A percentile compares a stretch with the other conserved stretches of the same genome.
Evolutionary conservation across 2,797 vertebrate species (phyloP).

Genomic region (Benthosema pterotum): DNA sequence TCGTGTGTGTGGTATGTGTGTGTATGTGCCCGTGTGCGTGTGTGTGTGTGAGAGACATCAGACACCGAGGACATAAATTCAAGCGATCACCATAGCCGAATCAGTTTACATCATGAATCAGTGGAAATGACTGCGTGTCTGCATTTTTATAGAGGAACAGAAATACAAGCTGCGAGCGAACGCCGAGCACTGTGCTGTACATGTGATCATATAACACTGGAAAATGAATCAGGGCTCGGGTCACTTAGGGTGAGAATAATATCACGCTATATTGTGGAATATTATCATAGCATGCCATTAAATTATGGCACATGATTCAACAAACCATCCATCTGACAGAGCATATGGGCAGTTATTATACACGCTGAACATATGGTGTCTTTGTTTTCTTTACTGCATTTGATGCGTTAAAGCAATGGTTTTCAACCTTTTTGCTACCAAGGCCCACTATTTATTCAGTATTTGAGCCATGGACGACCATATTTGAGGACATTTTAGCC

Average conservation of each 20-base stretch:
- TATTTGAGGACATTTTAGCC: too few relatives aligned
- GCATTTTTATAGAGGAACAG: constrained; percentile 29
- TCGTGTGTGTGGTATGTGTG: too few relatives aligned
- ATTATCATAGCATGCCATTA: not conserved
- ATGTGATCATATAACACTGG: constrained; percentile 35
- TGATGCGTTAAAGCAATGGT: too few relatives aligned
- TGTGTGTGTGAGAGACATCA: not conserved
- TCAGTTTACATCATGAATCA: constrained; percentile 25
- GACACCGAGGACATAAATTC: constrained; percentile 6
- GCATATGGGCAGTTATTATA: constrained; percentile 34
- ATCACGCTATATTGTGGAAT: constrained; percentile 2
- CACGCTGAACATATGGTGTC: constrained; percentile 16
- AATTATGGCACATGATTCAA: constrained; percentile 33
- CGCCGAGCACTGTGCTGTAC: not conserved
- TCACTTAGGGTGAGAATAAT: constrained; percentile 39
- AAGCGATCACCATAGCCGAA: constrained; percentile 7
- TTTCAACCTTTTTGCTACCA: too few relatives aligned
- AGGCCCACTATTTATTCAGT: too few relatives aligned
- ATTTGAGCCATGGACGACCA: too few relatives aligned
- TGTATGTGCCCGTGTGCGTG: too few relatives aligned
- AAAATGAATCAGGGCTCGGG: constrained; percentile 53
- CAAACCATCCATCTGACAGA: too few relatives aligned
- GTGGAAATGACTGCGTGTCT: constrained; percentile 28
- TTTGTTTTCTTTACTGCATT: constrained; percentile 13
- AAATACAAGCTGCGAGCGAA: constrained; percentile 29